Evolutionary conservation across 2,113 vertebrate species (phyloP).

Genomic region (Lophius piscatorius): DNA sequence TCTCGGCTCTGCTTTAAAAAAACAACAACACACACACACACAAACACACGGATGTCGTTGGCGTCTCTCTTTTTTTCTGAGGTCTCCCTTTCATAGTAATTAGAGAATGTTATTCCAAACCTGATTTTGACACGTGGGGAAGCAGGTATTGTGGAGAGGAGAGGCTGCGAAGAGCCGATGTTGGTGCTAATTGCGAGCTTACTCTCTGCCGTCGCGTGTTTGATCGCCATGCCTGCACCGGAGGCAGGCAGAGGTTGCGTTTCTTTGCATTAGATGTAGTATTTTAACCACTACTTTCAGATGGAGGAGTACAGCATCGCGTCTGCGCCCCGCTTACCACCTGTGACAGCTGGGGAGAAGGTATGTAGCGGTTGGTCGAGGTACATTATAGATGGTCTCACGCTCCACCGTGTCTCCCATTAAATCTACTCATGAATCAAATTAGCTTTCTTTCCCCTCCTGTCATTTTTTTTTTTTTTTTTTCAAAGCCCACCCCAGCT

Average conservation of each 20-base stretch:
- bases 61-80: slow-evolving; percentile 21
- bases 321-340: slow-evolving; percentile 28
- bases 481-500: slow-evolving; percentile 27
- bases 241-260: slow-evolving; percentile 20
- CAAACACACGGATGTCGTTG: slow-evolving; percentile 29
- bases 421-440: slow-evolving; percentile 81
- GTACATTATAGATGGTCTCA: slow-evolving; percentile 71
- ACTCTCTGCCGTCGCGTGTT: slow-evolving; percentile 14
- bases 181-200: slow-evolving; percentile 40
- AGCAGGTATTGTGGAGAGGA: slow-evolving; percentile 29
- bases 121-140: slow-evolving; percentile 24
- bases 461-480: slow-evolving; percentile 34
- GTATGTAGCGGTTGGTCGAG: slow-evolving; percentile 54
- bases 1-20: slow-evolving; percentile 32
- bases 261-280: not conserved
- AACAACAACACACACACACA: slow-evolving; percentile 18
- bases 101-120: slow-evolving; percentile 41
- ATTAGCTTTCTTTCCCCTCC: slow-evolving; percentile 67
- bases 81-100: too few relatives aligned
- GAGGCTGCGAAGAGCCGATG: slow-evolving; percentile 11
- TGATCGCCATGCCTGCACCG: slow-evolving; percentile 16
- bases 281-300: not conserved
- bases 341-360: slow-evolving; percentile 62
- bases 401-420: slow-evolving; percentile 73
- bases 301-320: slow-evolving; percentile 17